Evolutionary conservation across 2,113 vertebrate species (phyloP).

Genomic region (Microtus pennsylvanicus): DNA sequence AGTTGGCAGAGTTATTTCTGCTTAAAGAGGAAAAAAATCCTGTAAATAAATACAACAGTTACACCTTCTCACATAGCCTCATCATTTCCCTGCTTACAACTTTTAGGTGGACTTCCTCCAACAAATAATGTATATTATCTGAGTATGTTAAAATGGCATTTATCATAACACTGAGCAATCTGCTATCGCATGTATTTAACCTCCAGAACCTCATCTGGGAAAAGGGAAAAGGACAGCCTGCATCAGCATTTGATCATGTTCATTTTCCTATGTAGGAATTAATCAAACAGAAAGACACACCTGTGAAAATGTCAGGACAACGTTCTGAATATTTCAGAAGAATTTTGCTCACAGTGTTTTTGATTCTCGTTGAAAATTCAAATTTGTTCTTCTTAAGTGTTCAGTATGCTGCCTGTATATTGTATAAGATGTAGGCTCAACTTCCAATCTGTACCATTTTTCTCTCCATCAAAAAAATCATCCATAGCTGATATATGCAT

Average conservation of each 20-base stretch:
- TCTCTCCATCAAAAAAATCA: conserved; percentile 18
- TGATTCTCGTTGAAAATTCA: not conserved
- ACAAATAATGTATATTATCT: not conserved
- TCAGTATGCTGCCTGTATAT: not conserved
- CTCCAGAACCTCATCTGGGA: not conserved
- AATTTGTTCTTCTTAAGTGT: not conserved
- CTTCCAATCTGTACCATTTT: not conserved
- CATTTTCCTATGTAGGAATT: not conserved
- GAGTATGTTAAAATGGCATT: not conserved
- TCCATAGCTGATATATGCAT: not conserved
- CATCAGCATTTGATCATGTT: not conserved
- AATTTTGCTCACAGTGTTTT: not conserved
- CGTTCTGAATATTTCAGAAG: not conserved
- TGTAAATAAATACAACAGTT: not conserved
- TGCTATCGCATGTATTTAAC: not conserved
- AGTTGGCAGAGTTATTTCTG: not conserved
- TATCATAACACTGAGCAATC: not conserved
- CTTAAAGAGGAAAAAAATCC: not conserved
- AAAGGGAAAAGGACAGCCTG: not conserved
- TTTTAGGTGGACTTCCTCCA: not conserved
- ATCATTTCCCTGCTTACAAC: not conserved
- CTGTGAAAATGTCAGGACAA: not conserved
- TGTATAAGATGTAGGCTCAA: not conserved
- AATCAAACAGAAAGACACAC: not conserved
- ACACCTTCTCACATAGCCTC: not conserved